Evolutionary conservation across 2,888 invertebrate species (phyloP).

Genomic region (Epinotia brunnichana): DNA sequence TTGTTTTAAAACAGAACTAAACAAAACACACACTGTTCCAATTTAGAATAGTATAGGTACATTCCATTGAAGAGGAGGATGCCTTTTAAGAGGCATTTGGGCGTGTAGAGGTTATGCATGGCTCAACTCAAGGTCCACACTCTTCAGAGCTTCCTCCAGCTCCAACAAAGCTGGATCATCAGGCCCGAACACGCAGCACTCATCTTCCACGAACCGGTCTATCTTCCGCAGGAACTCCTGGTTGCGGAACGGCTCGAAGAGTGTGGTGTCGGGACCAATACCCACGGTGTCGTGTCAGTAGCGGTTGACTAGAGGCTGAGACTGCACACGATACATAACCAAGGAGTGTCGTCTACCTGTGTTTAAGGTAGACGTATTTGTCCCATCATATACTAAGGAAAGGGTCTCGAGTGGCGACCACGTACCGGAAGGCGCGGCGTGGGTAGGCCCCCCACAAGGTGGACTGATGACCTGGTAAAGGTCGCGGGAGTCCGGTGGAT

Average conservation of each 20-base stretch:
- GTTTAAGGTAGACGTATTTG: too few relatives aligned
- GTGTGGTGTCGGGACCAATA: slow-evolving; percentile 48
- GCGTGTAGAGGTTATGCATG: too few relatives aligned
- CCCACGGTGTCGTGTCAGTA: slow-evolving; percentile 49
- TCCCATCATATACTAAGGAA: not conserved
- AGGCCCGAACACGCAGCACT: slow-evolving; percentile 63
- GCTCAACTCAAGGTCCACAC: slow-evolving; percentile 61
- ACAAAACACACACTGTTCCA: too few relatives aligned
- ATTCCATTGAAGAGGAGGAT: too few relatives aligned
- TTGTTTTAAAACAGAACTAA: too few relatives aligned
- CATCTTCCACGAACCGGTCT: slow-evolving; percentile 69
- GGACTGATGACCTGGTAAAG: too few relatives aligned
- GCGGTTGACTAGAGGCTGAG: slow-evolving; percentile 56
- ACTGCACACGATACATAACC: slow-evolving; percentile 21
- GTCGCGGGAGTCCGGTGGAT: too few relatives aligned
- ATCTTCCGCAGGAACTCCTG: slow-evolving; percentile 63
- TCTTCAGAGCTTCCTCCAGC: slow-evolving; percentile 64
- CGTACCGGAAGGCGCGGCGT: too few relatives aligned
- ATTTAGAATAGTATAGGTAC: too few relatives aligned
- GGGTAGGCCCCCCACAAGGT: too few relatives aligned
- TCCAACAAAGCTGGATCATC: slow-evolving; percentile 67
- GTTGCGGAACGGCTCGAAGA: slow-evolving; percentile 51
- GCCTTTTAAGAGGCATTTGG: too few relatives aligned
- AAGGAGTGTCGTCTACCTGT: not conserved
- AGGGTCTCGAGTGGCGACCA: too few relatives aligned